A percentile compares a stretch with the other conserved stretches of the same genome.
Evolutionary conservation across 2,797 vertebrate genomes (phyloP).

Genomic region (Rhabdophis nuchalis): DNA sequence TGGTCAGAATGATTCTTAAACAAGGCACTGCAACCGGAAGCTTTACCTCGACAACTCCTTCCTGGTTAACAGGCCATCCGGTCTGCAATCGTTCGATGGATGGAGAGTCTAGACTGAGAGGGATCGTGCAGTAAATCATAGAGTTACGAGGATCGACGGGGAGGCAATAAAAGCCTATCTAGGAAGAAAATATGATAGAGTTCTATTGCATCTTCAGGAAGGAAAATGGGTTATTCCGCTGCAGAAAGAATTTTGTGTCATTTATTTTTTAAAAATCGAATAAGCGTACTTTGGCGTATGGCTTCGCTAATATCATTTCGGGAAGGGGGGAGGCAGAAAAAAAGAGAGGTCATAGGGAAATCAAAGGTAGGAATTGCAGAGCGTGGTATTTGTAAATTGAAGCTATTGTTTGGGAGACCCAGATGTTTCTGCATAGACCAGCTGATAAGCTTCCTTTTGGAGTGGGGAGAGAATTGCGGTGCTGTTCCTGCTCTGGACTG

Average conservation of each 20-base stretch:
- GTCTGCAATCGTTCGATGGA: neutral
- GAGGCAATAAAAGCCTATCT: neutral
- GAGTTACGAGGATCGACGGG: neutral
- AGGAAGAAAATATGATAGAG: neutral
- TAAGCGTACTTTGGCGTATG: neutral
- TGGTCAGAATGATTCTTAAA: neutral
- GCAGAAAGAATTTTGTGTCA: neutral
- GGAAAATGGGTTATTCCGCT: neutral
- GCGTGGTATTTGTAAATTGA: neutral
- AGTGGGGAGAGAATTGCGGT: neutral
- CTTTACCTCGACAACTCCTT: neutral
- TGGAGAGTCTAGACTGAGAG: no score
- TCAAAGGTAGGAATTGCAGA: neutral
- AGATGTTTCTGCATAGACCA: neutral
- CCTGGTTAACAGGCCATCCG: neutral
- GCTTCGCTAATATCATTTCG: neutral
- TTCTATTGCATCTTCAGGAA: neutral
- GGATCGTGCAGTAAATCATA: neutral
- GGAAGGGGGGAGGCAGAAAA: neutral
- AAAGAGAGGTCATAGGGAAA: neutral
- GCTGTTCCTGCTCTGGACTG: neutral
- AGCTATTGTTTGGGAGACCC: neutral
- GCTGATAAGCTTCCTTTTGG: neutral
- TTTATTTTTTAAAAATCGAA: neutral
- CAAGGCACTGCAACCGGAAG: slow-evolving; percentile 56